Evolutionary conservation across 2,797 vertebrate genomes (phyloP).

Genomic region (Echeneis naucrates): DNA sequence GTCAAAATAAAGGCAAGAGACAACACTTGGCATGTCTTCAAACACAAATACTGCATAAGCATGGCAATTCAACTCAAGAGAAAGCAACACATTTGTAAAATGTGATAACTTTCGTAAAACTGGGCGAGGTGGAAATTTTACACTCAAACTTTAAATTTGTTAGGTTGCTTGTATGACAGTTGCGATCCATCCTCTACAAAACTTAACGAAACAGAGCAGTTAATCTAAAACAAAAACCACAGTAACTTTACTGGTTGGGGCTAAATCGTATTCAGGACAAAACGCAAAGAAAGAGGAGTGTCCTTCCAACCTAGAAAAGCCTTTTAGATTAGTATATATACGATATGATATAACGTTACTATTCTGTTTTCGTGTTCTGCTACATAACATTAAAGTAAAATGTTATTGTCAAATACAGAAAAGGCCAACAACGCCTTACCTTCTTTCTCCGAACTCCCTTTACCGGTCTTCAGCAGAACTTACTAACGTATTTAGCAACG

Average conservation of each 20-base stretch:
- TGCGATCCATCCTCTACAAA: neutral
- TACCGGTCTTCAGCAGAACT: neutral
- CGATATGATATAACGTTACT: neutral
- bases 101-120: conserved; percentile 14
- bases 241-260: neutral
- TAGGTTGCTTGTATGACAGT: conserved; percentile 1
- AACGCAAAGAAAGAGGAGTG: neutral
- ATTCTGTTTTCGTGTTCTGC: neutral
- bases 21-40: conserved; percentile 31
- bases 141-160: neutral
- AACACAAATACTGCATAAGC: conserved; percentile 26
- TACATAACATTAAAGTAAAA: accelerated
- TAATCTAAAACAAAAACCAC: too few relatives aligned
- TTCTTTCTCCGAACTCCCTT: neutral
- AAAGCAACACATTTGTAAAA: conserved; percentile 12
- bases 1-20: conserved; percentile 48
- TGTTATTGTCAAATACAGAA: accelerated
- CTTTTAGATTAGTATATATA: neutral
- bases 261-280: neutral
- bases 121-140: neutral
- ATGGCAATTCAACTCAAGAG: conserved; percentile 23
- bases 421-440: neutral
- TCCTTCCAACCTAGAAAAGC: too few relatives aligned
- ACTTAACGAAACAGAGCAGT: neutral
- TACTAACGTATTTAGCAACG: neutral